Percentiles rank a stretch among this genome's conserved stretches.
These are phyloP conservation scores for Pollenia angustigena DNA, from an alignment of 2,888 invertebrate genomes.

Conservation along the genomic window DNA sequence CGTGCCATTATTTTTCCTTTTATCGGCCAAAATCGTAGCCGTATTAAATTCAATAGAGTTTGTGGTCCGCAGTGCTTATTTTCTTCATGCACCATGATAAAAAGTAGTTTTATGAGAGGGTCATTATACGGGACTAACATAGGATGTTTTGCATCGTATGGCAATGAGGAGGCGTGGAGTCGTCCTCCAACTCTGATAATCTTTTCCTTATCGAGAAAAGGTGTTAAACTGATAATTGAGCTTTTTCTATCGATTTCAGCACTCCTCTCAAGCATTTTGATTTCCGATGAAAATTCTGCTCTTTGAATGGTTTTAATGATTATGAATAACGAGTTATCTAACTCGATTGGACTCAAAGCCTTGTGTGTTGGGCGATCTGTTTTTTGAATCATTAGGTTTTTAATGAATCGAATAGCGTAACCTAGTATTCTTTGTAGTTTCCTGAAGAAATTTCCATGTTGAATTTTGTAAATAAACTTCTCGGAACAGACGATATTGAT, in stretches of 20 bases:
- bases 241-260: background rate
- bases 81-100: too few species aligned
- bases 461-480: conserved; percentile 12
- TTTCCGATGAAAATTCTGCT: background rate
- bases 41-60: too few species aligned
- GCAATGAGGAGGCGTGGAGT: background rate
- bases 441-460: background rate
- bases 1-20: too few species aligned
- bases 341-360: conserved; percentile 6
- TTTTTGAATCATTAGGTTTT: background rate
- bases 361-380: background rate
- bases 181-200: background rate
- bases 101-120: too few species aligned
- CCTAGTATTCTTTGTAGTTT: background rate
- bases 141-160: too few species aligned
- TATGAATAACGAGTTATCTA: conserved; percentile 1
- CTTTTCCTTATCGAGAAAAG: background rate
- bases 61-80: too few species aligned
- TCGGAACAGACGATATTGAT: too few species aligned
- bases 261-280: conserved; percentile 2
- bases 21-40: too few species aligned
- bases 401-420: background rate
- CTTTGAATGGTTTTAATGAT: conserved; percentile 10
- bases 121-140: too few species aligned
- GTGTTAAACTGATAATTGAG: background rate